phyloP scores from a whole-genome alignment of 2,113 vertebrate species.

The Pseudonaja textilis region DNA sequence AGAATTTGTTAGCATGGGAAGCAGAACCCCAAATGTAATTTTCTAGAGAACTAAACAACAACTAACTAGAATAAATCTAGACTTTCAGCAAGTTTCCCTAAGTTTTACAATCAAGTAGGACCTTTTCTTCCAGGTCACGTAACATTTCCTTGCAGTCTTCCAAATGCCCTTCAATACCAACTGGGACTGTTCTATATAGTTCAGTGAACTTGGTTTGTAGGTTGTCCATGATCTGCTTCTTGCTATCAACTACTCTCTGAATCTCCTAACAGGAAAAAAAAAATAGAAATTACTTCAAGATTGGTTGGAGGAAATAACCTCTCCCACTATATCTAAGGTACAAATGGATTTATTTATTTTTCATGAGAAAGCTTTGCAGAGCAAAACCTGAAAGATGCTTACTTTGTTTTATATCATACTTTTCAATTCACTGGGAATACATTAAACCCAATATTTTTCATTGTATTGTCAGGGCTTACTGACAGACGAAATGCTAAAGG shows the following conservation, averaged over 20 bases:
- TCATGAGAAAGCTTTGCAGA: slow-evolving; percentile 47
- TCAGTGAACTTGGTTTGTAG: slow-evolving; percentile 82
- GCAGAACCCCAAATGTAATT: not conserved
- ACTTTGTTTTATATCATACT: slow-evolving; percentile 49
- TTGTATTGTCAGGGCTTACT: slow-evolving; percentile 43
- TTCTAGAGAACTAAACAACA: not conserved
- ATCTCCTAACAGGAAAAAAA: slow-evolving; percentile 75
- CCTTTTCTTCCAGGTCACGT: slow-evolving; percentile 82
- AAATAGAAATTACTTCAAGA: not conserved
- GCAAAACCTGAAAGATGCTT: slow-evolving; percentile 54
- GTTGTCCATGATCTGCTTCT: slow-evolving; percentile 79
- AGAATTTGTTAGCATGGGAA: not conserved
- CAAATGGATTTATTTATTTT: slow-evolving; percentile 25
- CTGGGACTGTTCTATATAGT: slow-evolving; percentile 73
- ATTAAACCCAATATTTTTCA: slow-evolving; percentile 63
- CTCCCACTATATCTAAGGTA: slow-evolving; percentile 12
- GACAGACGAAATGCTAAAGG: slow-evolving; percentile 48
- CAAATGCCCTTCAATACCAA: slow-evolving; percentile 74
- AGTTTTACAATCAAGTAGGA: not conserved
- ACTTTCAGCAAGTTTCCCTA: not conserved
- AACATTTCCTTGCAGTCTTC: slow-evolving; percentile 78
- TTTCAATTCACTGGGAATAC: slow-evolving; percentile 60
- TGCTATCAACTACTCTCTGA: slow-evolving; percentile 71
- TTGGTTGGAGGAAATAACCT: not conserved
- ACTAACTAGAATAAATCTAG: not conserved